Evolutionary conservation across 2,113 vertebrate genomes (phyloP).

Genomic region (Noturus placidus): DNA sequence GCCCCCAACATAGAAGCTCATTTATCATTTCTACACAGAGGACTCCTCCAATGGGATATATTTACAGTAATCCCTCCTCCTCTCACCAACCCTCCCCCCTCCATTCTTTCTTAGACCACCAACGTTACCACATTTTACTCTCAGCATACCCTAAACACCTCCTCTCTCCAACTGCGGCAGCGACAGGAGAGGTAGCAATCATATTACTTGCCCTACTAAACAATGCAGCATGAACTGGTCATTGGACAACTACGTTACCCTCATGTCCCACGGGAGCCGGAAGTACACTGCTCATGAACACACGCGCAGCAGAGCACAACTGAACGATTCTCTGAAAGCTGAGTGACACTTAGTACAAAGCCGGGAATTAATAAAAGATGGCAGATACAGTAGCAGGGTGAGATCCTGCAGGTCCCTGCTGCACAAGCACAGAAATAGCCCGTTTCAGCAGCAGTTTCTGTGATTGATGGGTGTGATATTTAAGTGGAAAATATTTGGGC

Average conservation of each 20-base stretch:
- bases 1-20: constrained; percentile 42
- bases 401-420: constrained; percentile 25
- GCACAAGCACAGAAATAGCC: constrained; percentile 14
- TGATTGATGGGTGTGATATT: constrained; percentile 41
- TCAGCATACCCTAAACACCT: background rate
- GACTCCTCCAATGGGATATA: constrained; percentile 41
- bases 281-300: constrained; percentile 30
- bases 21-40: constrained; percentile 53
- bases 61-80: constrained; percentile 24
- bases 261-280: background rate
- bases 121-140: background rate
- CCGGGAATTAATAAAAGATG: constrained; percentile 52
- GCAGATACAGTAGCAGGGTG: constrained; percentile 10
- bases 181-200: constrained; percentile 1
- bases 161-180: background rate
- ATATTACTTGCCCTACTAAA: constrained; percentile 17
- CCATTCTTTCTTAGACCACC: background rate
- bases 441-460: constrained; percentile 33
- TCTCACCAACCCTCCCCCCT: too few relatives aligned
- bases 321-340: constrained; percentile 26
- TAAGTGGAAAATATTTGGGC: constrained; percentile 41
- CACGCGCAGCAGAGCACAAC: constrained; percentile 39
- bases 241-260: constrained; percentile 25
- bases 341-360: constrained; percentile 45
- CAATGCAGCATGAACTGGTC: background rate